Conservation (phyloP, 1,140 invertebrate species). For the Drosophila sproati region DNA sequence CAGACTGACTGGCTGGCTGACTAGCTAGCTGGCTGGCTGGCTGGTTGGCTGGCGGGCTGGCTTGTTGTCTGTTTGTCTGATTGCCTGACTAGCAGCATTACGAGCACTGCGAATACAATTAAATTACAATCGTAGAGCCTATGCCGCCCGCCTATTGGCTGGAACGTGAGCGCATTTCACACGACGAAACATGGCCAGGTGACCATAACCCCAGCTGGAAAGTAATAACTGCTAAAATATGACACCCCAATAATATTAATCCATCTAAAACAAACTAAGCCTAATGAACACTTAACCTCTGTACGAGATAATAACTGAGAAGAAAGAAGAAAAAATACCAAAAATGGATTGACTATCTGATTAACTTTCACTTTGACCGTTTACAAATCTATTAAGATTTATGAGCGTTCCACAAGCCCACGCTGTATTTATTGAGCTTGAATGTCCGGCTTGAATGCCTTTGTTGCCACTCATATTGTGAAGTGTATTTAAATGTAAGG, state of each 20-base stretch:
- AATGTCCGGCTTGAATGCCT: slow-evolving; percentile 34
- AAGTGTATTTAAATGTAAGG: slow-evolving; percentile 43
- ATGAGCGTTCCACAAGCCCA: slow-evolving; percentile 44
- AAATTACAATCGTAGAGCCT: slow-evolving; percentile 45
- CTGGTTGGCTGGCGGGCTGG: background rate
- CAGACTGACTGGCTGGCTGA: background rate
- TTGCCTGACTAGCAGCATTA: background rate
- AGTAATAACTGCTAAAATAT: slow-evolving; percentile 24
- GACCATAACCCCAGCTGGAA: slow-evolving; percentile 46
- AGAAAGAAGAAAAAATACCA: slow-evolving; percentile 1
- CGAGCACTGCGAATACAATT: slow-evolving; percentile 53
- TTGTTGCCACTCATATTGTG: slow-evolving; percentile 33
- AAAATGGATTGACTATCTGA: slow-evolving; percentile 52
- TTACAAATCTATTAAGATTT: slow-evolving; percentile 63
- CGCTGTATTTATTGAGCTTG: background rate
- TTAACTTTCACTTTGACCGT: slow-evolving; percentile 60
- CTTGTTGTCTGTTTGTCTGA: background rate
- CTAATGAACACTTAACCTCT: slow-evolving; percentile 52
- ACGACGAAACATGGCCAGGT: slow-evolving; percentile 22
- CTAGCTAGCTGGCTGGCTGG: background rate
- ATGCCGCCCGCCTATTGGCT: slow-evolving; percentile 45
- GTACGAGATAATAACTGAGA: slow-evolving; percentile 44
- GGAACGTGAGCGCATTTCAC: slow-evolving; percentile 48
- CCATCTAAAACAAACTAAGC: slow-evolving; percentile 49
- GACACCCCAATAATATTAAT: slow-evolving; percentile 5